A percentile compares a stretch with the other conserved stretches of the same genome.
phyloP scores from a whole-genome alignment of 2,888 invertebrate genomes.

The Ashinkailepas kermadecensis region DNA sequence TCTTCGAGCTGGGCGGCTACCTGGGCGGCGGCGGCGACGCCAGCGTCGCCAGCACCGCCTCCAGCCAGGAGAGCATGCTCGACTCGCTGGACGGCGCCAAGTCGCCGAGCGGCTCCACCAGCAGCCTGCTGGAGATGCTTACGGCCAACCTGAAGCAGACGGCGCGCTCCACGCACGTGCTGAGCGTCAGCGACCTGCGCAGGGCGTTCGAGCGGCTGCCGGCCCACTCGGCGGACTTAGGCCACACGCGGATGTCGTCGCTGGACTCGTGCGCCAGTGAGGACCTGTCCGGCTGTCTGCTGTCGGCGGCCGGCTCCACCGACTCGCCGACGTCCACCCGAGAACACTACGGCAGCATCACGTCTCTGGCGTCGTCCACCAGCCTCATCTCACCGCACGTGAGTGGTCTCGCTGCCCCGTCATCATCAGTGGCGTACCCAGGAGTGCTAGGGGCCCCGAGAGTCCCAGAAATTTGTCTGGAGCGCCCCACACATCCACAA shows the following conservation, averaged over 20 bases:
- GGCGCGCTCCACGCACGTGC: slow-evolving; percentile 36
- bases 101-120: slow-evolving; percentile 19
- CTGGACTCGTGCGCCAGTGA: slow-evolving; percentile 51
- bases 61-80: slow-evolving; percentile 17
- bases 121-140: slow-evolving; percentile 20
- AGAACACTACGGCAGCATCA: slow-evolving; percentile 51
- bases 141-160: slow-evolving; percentile 23
- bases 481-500: no score
- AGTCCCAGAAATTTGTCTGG: no score
- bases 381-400: slow-evolving; percentile 52
- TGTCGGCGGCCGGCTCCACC: slow-evolving; percentile 24
- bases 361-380: slow-evolving; percentile 51
- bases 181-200: slow-evolving; percentile 52
- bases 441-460: no score
- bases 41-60: neutral
- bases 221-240: slow-evolving; percentile 27
- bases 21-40: neutral
- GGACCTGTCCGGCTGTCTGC: slow-evolving; percentile 35
- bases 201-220: slow-evolving; percentile 50
- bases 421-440: no score
- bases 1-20: slow-evolving; percentile 27
- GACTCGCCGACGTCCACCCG: slow-evolving; percentile 36
- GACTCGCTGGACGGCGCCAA: neutral
- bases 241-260: slow-evolving; percentile 48
- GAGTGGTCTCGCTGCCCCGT: slow-evolving; percentile 28